A percentile compares a stretch with the other conserved stretches of the same genome.
phyloP scores from a whole-genome alignment of 2,797 vertebrate genomes.

The Catharus ustulatus region DNA sequence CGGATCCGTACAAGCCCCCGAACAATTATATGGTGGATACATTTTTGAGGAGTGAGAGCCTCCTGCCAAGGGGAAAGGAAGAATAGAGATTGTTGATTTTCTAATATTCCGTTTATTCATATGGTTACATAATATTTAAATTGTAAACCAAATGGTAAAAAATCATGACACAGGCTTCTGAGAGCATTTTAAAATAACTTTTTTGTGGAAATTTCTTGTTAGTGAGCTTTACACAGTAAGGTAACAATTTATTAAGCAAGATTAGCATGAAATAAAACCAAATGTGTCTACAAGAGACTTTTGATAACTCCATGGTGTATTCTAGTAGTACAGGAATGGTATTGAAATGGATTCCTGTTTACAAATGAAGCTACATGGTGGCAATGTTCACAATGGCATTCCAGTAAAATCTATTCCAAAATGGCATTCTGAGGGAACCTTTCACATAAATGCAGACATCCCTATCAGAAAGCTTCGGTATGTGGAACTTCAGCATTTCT shows the following conservation, averaged over 20 bases:
- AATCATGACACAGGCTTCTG: background rate
- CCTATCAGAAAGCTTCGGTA: background rate
- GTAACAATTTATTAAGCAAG: background rate
- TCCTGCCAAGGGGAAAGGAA: slow-evolving; percentile 79
- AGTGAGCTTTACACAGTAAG: background rate
- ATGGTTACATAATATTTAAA: background rate
- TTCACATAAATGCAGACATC: background rate
- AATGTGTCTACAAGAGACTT: background rate
- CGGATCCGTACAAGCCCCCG: slow-evolving; percentile 90
- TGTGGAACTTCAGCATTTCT: background rate
- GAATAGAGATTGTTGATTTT: background rate
- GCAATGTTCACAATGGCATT: background rate
- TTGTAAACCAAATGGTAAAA: background rate
- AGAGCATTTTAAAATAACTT: background rate
- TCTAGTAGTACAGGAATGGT: background rate
- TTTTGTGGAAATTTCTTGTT: background rate
- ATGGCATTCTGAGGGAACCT: background rate
- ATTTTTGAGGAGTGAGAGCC: slow-evolving; percentile 88
- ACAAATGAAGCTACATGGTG: background rate
- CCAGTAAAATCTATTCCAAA: background rate
- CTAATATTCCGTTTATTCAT: background rate
- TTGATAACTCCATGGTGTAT: background rate
- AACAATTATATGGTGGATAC: slow-evolving; percentile 88
- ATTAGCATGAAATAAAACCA: background rate
- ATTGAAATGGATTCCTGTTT: background rate